Base-by-base conservation (phyloP, 64 coral and sea anemone genomes). In the Dendronephthya gigantea region DNA sequence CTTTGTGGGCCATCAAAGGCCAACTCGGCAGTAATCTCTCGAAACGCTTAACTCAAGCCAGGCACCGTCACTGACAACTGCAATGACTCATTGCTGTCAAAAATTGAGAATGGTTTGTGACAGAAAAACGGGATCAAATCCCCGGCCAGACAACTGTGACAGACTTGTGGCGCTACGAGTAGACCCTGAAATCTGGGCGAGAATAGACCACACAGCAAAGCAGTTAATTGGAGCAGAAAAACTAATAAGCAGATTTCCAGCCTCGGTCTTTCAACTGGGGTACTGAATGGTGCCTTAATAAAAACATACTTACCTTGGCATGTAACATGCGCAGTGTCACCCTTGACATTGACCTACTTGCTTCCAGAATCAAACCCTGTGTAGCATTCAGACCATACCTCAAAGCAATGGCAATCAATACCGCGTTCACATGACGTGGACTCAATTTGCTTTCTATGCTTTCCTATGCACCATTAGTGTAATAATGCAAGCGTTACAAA, bases 121-220 rank as follows among this genome's bases (percentile, higher is more conserved):
- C 70, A 68, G 85, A 87, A 87, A 51, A 84, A 84, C 6, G 25
- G 19, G 83, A 43, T 12, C 70, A 87, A 35, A 74, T 74, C 66
- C 40, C 22, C 27, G 55, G 30, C 85, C 50, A 39, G 66, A 37
- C 22, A 87, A 87, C 35, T 87, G 86, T 25, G 86, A 87, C 41
- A 75, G 45, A 79, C 40, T 87, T 11, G 29, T 87, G 75, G 35
- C 81, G 38, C 86, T 48, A 14, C 47, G 83, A 25, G 83, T 55
- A 17, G 52, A 85, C 83, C 10, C 83, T 1, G 40, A 83, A 45
- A 81, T 87, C 75, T 87, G 59, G 62, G 86, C 75, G 65, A 87
- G 81, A 58, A 62, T 87, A 13, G 86, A 87, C 36, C 75, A 81
- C 41, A 87, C 40, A 28, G 45, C 86, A 45, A 87, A 87, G 28